Evolutionary conservation across 2,888 invertebrate species (phyloP), one percentile per base, ranked within the genome.

Genomic region (Cyclophora albipunctata): DNA sequence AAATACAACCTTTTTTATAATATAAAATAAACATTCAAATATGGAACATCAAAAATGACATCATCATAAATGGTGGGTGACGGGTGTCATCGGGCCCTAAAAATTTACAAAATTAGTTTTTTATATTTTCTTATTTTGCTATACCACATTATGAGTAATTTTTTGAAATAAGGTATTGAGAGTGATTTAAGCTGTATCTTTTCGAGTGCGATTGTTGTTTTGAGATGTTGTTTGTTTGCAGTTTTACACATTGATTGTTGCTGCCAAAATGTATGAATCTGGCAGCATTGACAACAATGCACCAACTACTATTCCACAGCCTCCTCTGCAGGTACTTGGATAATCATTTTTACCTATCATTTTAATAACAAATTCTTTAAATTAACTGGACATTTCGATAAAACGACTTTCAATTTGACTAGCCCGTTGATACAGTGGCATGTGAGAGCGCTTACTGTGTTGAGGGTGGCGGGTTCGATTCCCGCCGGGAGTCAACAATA

Each of bases 31-130:
- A 7, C 7, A 45, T 82, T 84, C 63, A 67, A 81, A 82, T 66
- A 71, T 64, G 59, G 81, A 82, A 80, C 67, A 63, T 74, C 67
- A 73, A 67, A 65, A 63, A 51, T 77, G 76, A 74, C 77, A 66
- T 56, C 52, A 60, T 62, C 49, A 63, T 73, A 74, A 78, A 69
- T 71, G 68, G 62, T 67, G 62, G 59, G 59, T 84, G 84, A 81
- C 83, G 69, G 66, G 60, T 76, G 84, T 81, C 81, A 81, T 76
- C 75, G 70, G 73, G 67, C 49, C 48, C 62, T 64, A 74, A 81
- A 81, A 80, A 79, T 79, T 75, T 77, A 73, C 75, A 81, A 82
- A 82, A 82, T 75, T 76, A 71, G 64, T 77, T 78, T 77, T 75
- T 75, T 64, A 63, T 62, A 50, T 55, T 53, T 58, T 53, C 52